These are phyloP conservation scores for Seira musarum DNA, from an alignment of 2,888 invertebrate genomes.

Conservation along the genomic window DNA sequence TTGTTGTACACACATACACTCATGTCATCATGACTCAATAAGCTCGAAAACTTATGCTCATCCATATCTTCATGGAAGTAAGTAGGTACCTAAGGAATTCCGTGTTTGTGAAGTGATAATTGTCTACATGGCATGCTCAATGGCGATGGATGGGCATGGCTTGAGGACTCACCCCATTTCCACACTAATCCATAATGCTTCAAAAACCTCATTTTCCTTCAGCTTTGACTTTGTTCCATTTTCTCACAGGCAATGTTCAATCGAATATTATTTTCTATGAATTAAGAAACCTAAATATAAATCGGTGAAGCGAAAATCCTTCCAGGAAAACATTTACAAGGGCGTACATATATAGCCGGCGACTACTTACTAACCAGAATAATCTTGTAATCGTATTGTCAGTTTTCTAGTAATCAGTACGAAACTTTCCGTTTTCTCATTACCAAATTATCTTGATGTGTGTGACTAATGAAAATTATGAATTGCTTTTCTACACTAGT, in stretches of 20 bases:
- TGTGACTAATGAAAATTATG: neutral
- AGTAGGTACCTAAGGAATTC: neutral
- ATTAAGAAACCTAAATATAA: no score
- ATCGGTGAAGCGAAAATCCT: neutral
- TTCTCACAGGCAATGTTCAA: no score
- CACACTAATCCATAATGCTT: no score
- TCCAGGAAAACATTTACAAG: neutral
- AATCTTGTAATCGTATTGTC: neutral
- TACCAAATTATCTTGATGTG: neutral
- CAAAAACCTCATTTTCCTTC: no score
- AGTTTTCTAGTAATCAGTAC: neutral
- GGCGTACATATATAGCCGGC: no score
- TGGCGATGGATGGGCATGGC: neutral
- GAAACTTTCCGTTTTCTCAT: neutral
- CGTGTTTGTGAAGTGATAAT: neutral
- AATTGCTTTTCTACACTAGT: neutral
- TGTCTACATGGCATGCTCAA: neutral
- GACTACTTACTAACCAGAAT: no score
- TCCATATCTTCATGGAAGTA: neutral
- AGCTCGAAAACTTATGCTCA: no score
- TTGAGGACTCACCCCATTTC: no score
- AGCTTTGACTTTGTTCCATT: no score
- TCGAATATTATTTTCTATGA: no score
- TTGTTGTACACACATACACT: no score
- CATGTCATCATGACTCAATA: no score